A percentile compares a stretch with the other conserved stretches of the same genome.
Conservation (phyloP, 2,113 vertebrate genomes). For the Pica pica region DNA sequence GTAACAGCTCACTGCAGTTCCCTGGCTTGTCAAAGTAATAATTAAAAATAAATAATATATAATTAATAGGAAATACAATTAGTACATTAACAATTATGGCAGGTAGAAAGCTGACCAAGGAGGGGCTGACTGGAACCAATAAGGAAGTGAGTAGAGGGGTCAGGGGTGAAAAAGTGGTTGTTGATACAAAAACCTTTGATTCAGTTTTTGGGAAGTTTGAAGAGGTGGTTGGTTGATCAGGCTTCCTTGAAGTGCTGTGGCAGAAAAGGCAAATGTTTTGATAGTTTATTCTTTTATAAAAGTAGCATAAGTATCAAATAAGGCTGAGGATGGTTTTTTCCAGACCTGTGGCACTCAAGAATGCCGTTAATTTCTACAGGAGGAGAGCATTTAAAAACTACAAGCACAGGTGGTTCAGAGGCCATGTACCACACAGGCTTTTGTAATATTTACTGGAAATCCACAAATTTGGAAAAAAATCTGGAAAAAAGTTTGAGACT, state of each 20-base stretch:
- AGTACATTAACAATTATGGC: not conserved
- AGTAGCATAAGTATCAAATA: not conserved
- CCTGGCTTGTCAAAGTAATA: not conserved
- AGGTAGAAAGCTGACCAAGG: not conserved
- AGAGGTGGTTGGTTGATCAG: not conserved
- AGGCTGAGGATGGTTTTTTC: not conserved
- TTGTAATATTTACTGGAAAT: not conserved
- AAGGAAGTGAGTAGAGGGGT: not conserved
- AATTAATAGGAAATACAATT: not conserved
- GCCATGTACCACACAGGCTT: not conserved
- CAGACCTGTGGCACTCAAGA: not conserved
- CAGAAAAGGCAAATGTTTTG: fast-evolving
- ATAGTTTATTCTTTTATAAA: not conserved
- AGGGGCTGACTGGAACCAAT: not conserved
- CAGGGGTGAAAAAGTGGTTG: not conserved
- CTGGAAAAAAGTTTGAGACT: not conserved
- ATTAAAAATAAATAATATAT: not conserved
- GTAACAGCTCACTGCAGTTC: not conserved
- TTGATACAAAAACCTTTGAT: not conserved
- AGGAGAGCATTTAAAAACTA: not conserved
- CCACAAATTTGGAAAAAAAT: not conserved
- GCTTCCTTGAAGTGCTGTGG: not conserved
- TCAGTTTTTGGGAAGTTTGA: not conserved
- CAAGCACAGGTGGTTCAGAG: not conserved
- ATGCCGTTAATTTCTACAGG: not conserved